A percentile compares a stretch with the other conserved stretches of the same genome.
These are phyloP conservation scores for Pemphredon lugubris DNA, from an alignment of 2,888 invertebrate genomes.

Conservation along the genomic window DNA sequence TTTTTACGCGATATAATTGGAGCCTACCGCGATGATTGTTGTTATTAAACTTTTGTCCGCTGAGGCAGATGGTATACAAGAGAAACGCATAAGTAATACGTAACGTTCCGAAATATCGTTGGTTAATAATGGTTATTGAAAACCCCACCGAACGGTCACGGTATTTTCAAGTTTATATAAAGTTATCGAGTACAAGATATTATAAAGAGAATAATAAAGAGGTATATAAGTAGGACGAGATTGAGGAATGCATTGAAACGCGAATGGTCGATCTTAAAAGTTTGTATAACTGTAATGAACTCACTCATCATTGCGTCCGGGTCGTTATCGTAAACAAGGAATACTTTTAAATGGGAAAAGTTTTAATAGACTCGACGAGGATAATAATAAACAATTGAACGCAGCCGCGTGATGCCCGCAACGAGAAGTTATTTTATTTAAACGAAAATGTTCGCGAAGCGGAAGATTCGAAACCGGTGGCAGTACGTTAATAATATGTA, in stretches of 20 bases:
- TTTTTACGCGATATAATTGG: no score
- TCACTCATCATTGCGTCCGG: conserved; percentile 11
- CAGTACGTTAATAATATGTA: background rate
- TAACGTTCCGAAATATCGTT: no score
- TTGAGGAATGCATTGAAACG: conserved; percentile 8
- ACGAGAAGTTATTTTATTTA: conserved; percentile 35
- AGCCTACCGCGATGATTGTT: no score
- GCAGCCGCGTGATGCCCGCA: conserved; percentile 7
- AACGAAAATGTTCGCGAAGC: conserved; percentile 27
- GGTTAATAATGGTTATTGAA: no score
- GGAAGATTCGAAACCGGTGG: background rate
- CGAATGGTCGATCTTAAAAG: conserved; percentile 29
- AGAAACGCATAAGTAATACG: no score
- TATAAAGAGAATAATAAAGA: no score
- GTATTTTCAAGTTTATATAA: no score
- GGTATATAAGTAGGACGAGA: background rate
- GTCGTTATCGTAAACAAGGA: conserved; percentile 25
- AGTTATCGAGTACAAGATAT: no score
- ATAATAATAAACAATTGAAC: conserved; percentile 50
- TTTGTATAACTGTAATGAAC: conserved; percentile 21
- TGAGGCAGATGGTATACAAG: no score
- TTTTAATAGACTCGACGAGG: conserved; percentile 54
- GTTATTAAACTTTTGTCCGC: no score
- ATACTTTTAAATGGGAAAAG: conserved; percentile 59
- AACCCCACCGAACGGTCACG: no score